Base-by-base conservation (phyloP, 2,888 invertebrate genomes). In the Drosophila flavopinicola region DNA sequence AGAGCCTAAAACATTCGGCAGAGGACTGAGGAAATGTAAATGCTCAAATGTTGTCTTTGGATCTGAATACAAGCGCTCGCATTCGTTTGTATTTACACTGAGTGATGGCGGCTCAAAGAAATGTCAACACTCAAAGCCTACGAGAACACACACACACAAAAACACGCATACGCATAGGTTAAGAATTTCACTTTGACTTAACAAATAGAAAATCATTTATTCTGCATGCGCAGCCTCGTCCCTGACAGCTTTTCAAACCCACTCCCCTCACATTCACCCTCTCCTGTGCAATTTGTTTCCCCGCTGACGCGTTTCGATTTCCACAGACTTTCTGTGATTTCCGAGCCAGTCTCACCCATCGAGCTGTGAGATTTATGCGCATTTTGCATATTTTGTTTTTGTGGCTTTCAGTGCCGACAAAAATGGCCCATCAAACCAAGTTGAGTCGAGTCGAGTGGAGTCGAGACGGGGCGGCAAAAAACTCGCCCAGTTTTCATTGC, bases 131-230 rank as follows among this genome's bases (percentile, higher is more conserved):
- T 66, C 66, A 79, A 71, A 73, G 66, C 80, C 69, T 57, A 80
- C 74, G 65, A 49, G 17, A 47, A 41, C 53, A 42, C 44, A 37
- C 27, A 37, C 29, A 24, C 30, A 9, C 47, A 20, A 32, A 27
- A 29, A 15, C 61, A 49, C 57, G 30, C 51, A 25, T 49, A 42
- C 42, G 49, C 25, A 30, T 39, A 69, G 53, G 52, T 49, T 66
- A 59, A 66, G 60, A 67, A 68, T 74, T 78, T 78, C 74, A 65
- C 83, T 82, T 85, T 85, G 78, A 76, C 74, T 78, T 78, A 82
- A 87, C 87, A 84, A 87, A 84, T 84, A 85, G 77, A 87, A 87
- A 78, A 85, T 78, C 79, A 87, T 84, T 84, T 84, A 87, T 87
- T 85, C 78, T 74, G 64, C 87, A 84, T 78, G 73, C 85, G 69